A percentile compares a stretch with the other conserved stretches of the same genome.
Conservation (phyloP, 2,888 invertebrate species). For the Phania funesta region DNA sequence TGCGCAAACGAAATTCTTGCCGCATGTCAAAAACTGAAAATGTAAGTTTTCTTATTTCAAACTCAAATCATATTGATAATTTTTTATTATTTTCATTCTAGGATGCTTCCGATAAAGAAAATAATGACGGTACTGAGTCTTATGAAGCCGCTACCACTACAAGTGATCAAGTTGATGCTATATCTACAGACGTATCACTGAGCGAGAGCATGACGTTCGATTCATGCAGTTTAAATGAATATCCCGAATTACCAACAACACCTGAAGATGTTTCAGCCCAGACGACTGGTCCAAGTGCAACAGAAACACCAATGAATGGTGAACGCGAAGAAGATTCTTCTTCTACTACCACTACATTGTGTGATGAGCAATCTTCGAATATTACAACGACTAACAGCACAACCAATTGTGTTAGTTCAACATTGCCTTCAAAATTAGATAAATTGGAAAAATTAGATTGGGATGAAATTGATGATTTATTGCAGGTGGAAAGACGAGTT, state of each 20-base stretch:
- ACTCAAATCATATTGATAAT: not conserved
- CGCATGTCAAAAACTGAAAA: slow-evolving; percentile 80
- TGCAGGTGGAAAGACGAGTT: slow-evolving; percentile 85
- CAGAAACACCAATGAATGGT: slow-evolving; percentile 66
- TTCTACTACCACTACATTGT: slow-evolving; percentile 73
- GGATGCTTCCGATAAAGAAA: slow-evolving; percentile 79
- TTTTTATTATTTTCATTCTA: slow-evolving; percentile 23
- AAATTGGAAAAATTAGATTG: slow-evolving; percentile 84
- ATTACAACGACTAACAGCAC: slow-evolving; percentile 71
- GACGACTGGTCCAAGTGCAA: slow-evolving; percentile 69
- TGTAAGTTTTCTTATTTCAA: slow-evolving; percentile 67
- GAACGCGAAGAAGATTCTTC: slow-evolving; percentile 72
- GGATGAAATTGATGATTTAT: slow-evolving; percentile 86
- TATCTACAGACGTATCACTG: slow-evolving; percentile 79
- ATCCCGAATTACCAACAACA: slow-evolving; percentile 77
- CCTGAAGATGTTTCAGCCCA: slow-evolving; percentile 77
- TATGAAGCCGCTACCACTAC: slow-evolving; percentile 77
- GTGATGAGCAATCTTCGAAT: slow-evolving; percentile 65
- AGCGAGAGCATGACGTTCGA: slow-evolving; percentile 80
- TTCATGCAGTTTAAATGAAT: slow-evolving; percentile 79
- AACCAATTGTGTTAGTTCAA: slow-evolving; percentile 78
- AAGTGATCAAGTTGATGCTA: slow-evolving; percentile 76
- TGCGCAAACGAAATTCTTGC: slow-evolving; percentile 86
- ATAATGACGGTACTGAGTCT: slow-evolving; percentile 78
- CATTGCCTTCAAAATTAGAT: slow-evolving; percentile 85